phyloP scores from a whole-genome alignment of 2,888 invertebrate species.

The Ennomos fuscantarius region DNA sequence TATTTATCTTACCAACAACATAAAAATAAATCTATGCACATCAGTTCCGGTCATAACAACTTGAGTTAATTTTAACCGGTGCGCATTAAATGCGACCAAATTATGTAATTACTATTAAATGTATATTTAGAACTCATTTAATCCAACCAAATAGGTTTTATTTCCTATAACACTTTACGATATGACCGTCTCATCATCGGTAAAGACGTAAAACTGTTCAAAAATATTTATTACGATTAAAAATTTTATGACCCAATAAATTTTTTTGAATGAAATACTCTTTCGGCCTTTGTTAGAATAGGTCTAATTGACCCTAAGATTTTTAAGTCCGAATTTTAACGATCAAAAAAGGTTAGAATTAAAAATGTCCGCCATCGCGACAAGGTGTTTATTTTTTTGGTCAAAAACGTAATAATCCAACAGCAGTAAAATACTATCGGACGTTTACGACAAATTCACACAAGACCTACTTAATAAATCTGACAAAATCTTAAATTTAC shows the following conservation, averaged over 20 bases:
- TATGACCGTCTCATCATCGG: slow-evolving; percentile 35
- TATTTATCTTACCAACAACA: slow-evolving; percentile 5
- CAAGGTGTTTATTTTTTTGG: slow-evolving; percentile 62
- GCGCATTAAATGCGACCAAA: slow-evolving; percentile 31
- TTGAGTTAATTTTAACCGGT: slow-evolving; percentile 27
- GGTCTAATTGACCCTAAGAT: slow-evolving; percentile 43
- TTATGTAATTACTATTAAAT: slow-evolving; percentile 37
- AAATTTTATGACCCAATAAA: slow-evolving; percentile 38
- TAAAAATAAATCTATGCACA: slow-evolving; percentile 9
- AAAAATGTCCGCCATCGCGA: slow-evolving; percentile 53
- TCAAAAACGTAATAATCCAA: slow-evolving; percentile 69
- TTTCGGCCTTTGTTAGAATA: slow-evolving; percentile 37
- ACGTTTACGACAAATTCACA: slow-evolving; percentile 82
- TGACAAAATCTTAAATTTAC: slow-evolving; percentile 79
- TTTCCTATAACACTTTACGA: slow-evolving; percentile 39
- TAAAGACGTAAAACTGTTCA: slow-evolving; percentile 38
- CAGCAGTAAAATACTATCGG: slow-evolving; percentile 75
- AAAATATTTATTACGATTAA: slow-evolving; percentile 45
- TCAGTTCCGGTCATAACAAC: slow-evolving; percentile 22
- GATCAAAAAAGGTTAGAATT: slow-evolving; percentile 55
- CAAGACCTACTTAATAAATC: slow-evolving; percentile 80
- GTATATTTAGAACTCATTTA: slow-evolving; percentile 33
- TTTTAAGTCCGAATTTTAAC: slow-evolving; percentile 53
- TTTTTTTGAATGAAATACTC: slow-evolving; percentile 36
- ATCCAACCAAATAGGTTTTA: slow-evolving; percentile 38